Conservation (phyloP, 2,888 invertebrate species). For the Amaurobius ferox region DNA sequence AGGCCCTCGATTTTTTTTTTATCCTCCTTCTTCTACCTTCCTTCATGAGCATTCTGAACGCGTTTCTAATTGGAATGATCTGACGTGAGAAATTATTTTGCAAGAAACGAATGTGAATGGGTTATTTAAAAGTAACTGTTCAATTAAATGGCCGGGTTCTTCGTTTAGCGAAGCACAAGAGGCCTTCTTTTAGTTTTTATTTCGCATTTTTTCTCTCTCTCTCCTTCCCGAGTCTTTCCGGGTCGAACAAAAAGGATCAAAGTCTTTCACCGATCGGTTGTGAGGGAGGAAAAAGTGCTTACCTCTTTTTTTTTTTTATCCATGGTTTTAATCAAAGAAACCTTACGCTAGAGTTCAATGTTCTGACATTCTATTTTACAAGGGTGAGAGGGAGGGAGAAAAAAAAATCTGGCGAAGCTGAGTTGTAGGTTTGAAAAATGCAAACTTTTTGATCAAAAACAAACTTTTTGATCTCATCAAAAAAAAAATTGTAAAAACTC, state of each 20-base stretch:
- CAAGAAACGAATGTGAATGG: conserved; percentile 32
- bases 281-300: background rate
- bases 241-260: conserved; percentile 4
- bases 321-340: background rate
- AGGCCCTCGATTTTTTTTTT: conserved; percentile 24
- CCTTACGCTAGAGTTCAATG: background rate
- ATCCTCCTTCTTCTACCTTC: background rate
- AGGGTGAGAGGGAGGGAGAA: background rate
- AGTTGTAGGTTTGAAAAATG: background rate
- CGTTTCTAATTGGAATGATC: conserved; percentile 65
- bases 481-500: no score
- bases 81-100: conserved; percentile 41
- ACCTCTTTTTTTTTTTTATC: background rate
- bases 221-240: background rate
- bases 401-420: background rate
- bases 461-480: no score
- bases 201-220: background rate
- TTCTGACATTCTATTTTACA: background rate
- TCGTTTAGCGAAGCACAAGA: background rate
- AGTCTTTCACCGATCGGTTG: background rate
- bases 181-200: background rate
- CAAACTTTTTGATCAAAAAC: background rate
- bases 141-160: conserved; percentile 18
- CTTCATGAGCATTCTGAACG: conserved; percentile 24
- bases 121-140: conserved; percentile 37